Conservation (phyloP, 2,113 vertebrate species). For the Trematocara stigmaticum region DNA sequence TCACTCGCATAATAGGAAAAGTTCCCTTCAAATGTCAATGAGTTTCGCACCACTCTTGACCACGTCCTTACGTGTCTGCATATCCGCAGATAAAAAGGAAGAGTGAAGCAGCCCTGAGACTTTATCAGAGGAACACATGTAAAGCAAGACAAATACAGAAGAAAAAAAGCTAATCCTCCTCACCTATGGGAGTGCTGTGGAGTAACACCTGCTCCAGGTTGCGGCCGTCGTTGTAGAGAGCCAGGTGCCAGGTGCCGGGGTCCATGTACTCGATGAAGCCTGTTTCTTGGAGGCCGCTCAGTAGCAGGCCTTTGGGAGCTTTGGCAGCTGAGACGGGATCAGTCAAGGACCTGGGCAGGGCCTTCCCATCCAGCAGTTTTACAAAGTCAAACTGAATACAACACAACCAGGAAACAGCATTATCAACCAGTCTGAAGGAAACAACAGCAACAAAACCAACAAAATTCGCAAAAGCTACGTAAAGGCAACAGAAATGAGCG, state of each 20-base stretch:
- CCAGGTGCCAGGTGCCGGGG: conserved; percentile 92
- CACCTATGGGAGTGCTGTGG: conserved; percentile 90
- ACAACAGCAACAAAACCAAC: not conserved
- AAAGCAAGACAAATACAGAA: not conserved
- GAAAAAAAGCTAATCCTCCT: conserved; percentile 31
- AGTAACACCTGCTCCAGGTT: conserved; percentile 91
- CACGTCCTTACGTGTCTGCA: not conserved
- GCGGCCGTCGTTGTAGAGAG: conserved; percentile 95
- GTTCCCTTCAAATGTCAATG: conserved; percentile 49
- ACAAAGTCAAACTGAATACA: conserved; percentile 91
- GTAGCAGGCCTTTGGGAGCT: conserved; percentile 84
- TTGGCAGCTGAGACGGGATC: conserved; percentile 78
- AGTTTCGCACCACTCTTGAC: conserved; percentile 21
- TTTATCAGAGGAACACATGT: not conserved
- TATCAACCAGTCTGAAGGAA: not conserved
- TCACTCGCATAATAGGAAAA: conserved; percentile 39
- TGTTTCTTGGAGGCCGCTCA: conserved; percentile 88
- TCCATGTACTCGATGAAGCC: conserved; percentile 98
- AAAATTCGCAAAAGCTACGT: not conserved
- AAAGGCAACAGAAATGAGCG: not conserved
- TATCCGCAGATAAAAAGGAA: not conserved
- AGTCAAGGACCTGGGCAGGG: conserved; percentile 84
- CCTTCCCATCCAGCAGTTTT: conserved; percentile 94
- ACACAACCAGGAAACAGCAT: not conserved
- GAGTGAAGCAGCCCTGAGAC: not conserved